Percentiles rank a stretch among this genome's conserved stretches.
Evolutionary conservation across 2,797 vertebrate genomes (phyloP).

Genomic region (Hylomyscus alleni): DNA sequence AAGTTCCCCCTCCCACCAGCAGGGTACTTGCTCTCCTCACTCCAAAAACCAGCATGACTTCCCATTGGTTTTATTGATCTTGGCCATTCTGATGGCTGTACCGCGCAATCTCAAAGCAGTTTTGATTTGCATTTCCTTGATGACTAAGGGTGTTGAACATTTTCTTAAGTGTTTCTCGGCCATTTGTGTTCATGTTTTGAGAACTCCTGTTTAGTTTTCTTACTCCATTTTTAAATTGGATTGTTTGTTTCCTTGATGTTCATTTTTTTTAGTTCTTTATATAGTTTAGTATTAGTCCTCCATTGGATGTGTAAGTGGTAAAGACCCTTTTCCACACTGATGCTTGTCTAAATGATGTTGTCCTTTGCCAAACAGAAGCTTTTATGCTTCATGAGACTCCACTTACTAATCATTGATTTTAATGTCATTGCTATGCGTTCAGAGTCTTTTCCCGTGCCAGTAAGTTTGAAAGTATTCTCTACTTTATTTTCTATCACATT

Average conservation of each 20-base stretch:
- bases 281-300: neutral
- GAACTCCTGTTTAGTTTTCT: neutral
- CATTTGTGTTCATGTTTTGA: neutral
- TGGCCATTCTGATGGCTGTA: neutral
- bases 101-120: neutral
- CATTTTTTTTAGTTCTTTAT: neutral
- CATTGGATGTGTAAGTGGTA: neutral
- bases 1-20: neutral
- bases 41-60: neutral
- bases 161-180: neutral
- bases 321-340: neutral
- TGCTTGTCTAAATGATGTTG: neutral
- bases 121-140: neutral
- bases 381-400: neutral
- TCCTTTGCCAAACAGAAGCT: neutral
- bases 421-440: neutral
- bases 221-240: neutral
- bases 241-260: neutral
- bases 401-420: neutral
- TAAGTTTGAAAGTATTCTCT: neutral
- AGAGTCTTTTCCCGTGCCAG: neutral
- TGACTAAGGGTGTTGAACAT: neutral
- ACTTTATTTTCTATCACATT: neutral
- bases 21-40: neutral
- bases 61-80: neutral